Percentiles rank a stretch among this genome's conserved stretches.
Conservation (phyloP, 2,888 invertebrate genomes). For the Limnephilus lunatus region DNA sequence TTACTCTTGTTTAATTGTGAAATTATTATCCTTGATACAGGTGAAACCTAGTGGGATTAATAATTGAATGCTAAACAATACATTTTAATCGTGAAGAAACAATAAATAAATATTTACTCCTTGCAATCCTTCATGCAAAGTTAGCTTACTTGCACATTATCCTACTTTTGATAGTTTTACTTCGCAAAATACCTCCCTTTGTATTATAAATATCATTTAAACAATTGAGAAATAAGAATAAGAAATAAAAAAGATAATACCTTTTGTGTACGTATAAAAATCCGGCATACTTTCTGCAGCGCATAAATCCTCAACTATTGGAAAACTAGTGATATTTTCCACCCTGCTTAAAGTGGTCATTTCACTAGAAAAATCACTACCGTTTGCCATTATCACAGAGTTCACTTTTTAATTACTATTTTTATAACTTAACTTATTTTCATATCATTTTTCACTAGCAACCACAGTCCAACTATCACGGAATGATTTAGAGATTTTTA, state of each 20-base stretch:
- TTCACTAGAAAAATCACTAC: neutral
- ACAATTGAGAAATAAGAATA: neutral
- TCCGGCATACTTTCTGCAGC: neutral
- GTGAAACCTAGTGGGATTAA: no score
- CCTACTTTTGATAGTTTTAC: neutral
- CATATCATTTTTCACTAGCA: neutral
- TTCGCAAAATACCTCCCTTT: neutral
- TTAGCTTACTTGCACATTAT: neutral
- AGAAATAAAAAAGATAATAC: neutral
- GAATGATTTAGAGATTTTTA: neutral
- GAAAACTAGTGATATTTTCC: neutral
- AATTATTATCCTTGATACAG: no score
- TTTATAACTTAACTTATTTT: neutral
- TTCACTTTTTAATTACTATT: neutral
- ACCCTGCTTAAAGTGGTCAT: neutral
- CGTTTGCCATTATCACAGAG: neutral
- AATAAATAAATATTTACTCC: no score
- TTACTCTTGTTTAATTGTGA: no score
- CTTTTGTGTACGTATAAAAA: neutral
- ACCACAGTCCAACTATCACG: neutral
- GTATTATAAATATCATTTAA: neutral
- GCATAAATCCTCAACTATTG: neutral
- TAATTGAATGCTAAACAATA: no score
- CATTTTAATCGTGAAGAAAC: no score
- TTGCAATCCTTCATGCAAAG: no score